phyloP scores from a whole-genome alignment of 2,113 vertebrate genomes.

The Lasiurus borealis region DNA sequence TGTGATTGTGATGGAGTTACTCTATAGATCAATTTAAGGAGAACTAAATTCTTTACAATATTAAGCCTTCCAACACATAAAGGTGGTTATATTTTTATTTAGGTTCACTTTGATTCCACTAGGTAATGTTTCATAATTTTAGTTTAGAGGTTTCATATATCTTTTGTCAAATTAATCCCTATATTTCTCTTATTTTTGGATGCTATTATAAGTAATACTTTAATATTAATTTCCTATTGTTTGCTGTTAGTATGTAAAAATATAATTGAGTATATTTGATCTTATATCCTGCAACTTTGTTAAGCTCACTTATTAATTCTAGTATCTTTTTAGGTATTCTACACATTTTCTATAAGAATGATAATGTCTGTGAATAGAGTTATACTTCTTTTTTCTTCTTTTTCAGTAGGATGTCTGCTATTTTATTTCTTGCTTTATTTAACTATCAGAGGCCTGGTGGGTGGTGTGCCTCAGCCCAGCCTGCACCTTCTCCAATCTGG shows the following conservation, averaged over 20 bases:
- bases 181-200: neutral
- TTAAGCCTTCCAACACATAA: neutral
- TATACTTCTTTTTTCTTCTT: constrained; percentile 3
- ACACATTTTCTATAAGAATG: neutral
- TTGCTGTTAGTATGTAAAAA: neutral
- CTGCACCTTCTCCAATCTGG: no score
- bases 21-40: neutral
- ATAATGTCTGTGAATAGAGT: neutral
- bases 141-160: neutral
- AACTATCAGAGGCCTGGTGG: neutral
- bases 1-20: neutral
- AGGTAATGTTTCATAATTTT: neutral
- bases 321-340: neutral
- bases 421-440: constrained; percentile 52
- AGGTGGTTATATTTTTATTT: neutral
- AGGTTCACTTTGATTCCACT: neutral
- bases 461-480: no score
- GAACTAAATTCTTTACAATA: neutral
- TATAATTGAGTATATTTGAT: neutral
- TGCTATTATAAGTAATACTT: neutral
- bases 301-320: neutral
- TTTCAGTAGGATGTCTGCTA: neutral
- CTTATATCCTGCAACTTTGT: neutral
- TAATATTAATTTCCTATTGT: constrained; percentile 20
- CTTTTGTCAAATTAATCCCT: neutral